Percentiles rank a stretch among this genome's conserved stretches.
These are phyloP conservation scores for Ganaspis brasiliensis DNA, from an alignment of 2,888 invertebrate genomes.

Conservation along the genomic window DNA sequence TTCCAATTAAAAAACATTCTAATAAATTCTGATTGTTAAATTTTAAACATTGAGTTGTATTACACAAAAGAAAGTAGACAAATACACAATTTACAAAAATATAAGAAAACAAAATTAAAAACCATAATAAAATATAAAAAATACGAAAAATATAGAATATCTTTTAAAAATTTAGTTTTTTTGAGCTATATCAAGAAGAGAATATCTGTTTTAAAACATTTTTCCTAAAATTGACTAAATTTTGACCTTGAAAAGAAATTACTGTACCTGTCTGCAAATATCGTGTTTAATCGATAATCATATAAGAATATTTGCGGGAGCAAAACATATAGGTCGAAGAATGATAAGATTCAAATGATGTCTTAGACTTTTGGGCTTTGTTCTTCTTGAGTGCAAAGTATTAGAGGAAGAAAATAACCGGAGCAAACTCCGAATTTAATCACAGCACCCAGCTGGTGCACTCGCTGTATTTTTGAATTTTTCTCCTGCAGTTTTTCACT, in stretches of 20 bases:
- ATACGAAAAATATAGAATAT: too few species aligned
- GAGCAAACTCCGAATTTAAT: slow-evolving; percentile 37
- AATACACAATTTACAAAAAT: too few species aligned
- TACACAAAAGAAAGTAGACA: too few species aligned
- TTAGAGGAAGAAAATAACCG: background rate
- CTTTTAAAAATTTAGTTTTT: too few species aligned
- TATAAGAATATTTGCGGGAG: background rate
- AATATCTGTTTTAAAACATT: too few species aligned
- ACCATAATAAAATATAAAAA: too few species aligned
- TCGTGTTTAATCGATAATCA: slow-evolving; percentile 4
- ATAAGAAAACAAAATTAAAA: too few species aligned
- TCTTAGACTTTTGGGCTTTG: slow-evolving; percentile 32
- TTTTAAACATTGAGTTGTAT: too few species aligned
- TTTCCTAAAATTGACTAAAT: background rate
- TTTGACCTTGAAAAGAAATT: background rate
- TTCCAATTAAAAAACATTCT: too few species aligned
- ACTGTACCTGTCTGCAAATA: slow-evolving; percentile 8
- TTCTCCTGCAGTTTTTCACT: slow-evolving; percentile 25
- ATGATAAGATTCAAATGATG: background rate
- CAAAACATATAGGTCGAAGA: background rate
- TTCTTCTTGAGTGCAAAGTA: slow-evolving; percentile 31
- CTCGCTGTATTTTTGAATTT: slow-evolving; percentile 30
- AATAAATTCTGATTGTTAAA: too few species aligned
- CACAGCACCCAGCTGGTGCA: slow-evolving; percentile 35
- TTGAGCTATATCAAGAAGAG: background rate